Evolutionary conservation across 2,113 vertebrate genomes (phyloP).

Genomic region (Dasyurus viverrinus): DNA sequence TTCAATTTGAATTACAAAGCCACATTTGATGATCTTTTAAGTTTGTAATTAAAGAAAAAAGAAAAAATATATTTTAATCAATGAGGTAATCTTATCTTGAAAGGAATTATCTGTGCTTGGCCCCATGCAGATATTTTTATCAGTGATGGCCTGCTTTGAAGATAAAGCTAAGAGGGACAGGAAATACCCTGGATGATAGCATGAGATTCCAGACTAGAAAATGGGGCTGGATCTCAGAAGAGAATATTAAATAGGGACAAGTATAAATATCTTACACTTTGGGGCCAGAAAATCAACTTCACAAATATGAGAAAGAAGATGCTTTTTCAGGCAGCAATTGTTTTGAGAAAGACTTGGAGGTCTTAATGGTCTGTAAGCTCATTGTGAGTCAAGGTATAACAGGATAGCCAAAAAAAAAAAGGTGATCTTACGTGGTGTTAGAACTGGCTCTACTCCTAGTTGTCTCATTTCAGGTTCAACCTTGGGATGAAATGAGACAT

Average conservation of each 20-base stretch:
- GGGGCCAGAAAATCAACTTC: not conserved
- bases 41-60: not conserved
- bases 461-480: not conserved
- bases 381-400: not conserved
- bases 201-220: not conserved
- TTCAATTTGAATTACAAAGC: not conserved
- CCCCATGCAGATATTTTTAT: not conserved
- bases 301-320: not conserved
- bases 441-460: not conserved
- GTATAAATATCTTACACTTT: not conserved
- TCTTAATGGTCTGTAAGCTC: not conserved
- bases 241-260: not conserved
- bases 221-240: not conserved
- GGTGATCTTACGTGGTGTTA: not conserved
- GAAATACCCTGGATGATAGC: not conserved
- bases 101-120: not conserved
- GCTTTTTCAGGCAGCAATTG: not conserved
- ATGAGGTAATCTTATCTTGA: not conserved
- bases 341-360: not conserved
- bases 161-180: not conserved
- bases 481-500: not conserved
- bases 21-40: not conserved
- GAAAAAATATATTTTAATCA: not conserved
- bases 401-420: not conserved
- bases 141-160: not conserved